Base-by-base conservation (phyloP, 2,797 vertebrate species). In the Urophycis tenuis region DNA sequence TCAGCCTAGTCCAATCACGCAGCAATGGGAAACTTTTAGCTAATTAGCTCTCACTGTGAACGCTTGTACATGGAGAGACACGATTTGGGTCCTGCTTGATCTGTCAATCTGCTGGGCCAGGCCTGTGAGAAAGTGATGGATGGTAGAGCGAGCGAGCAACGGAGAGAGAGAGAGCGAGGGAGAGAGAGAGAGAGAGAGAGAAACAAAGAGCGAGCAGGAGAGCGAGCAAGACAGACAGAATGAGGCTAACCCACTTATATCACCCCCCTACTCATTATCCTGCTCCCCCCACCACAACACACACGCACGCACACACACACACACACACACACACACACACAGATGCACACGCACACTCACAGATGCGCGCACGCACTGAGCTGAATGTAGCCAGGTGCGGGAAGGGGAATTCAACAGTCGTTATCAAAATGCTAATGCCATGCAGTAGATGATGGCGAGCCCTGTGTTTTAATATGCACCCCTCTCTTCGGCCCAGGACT, bases 381-480 rank as follows among this genome's bases (percentile, higher is more conserved):
- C 53, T 60, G 53, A 60, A 60, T 60, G 53, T 22, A 76, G 39
- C 9, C 34, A 70, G 67, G 72, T 73, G 35, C 67, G 73, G 70
- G 4, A 25, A 25, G 9, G 17, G 5, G 71, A 29, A 67, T 30
- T 36, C n/a, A 49, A 14, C 75, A 41, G 67, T 7, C 84, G 22
- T 81, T 82, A 82, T 81, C 73, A 82, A 82, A 83, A 87, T 85
- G 80, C 53, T 77, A 81, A 84, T 83, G 71, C 17, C 41, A 8
- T 70, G 17, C 67, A 84, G 78, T 74, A 39, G 34, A 78, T 74
- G 71, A 30, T 45, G 6, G 15, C 1, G 17, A 53, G 45, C 9
- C 36, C 0, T 71, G 2, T 75, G 10, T 31, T 71, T 35, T 12
- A 72, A 74, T 64, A 33, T 10, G 74, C 41, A 73, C 71, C 14